These are phyloP conservation scores for Brienomyrus brachyistius DNA, from an alignment of 2,113 vertebrate species.

Conservation along the genomic window DNA sequence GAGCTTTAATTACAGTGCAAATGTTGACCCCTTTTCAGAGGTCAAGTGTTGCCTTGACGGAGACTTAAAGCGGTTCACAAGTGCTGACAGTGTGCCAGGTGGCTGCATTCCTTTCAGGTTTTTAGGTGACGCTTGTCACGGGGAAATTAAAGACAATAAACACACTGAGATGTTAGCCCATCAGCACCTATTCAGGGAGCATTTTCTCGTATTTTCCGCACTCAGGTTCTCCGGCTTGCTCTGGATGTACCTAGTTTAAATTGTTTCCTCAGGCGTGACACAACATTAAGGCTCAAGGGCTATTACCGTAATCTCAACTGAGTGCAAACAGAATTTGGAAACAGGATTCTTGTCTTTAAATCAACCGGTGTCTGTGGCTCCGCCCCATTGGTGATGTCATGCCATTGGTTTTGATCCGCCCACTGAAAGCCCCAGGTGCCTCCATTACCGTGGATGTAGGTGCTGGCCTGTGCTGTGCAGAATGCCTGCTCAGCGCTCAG, in stretches of 20 bases:
- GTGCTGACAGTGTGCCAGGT: constrained; percentile 15
- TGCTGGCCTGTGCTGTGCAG: background rate
- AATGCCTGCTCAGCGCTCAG: background rate
- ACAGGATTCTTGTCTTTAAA: background rate
- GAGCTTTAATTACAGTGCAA: background rate
- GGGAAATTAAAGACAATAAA: constrained; percentile 39
- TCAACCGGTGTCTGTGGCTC: background rate
- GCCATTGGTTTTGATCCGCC: background rate
- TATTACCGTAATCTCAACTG: background rate
- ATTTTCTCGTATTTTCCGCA: background rate
- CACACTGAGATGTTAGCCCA: constrained; percentile 23
- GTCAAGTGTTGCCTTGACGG: constrained; percentile 14
- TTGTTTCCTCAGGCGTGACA: background rate
- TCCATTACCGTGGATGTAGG: background rate
- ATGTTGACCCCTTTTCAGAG: background rate
- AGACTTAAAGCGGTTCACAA: constrained; percentile 35
- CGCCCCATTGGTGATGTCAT: background rate
- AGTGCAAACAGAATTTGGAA: background rate
- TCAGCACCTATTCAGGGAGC: background rate
- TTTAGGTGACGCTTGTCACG: constrained; percentile 36
- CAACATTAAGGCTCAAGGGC: background rate
- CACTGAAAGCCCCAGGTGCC: background rate
- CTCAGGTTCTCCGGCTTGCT: background rate
- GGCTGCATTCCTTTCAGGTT: constrained; percentile 53
- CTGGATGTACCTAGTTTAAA: background rate